Evolutionary conservation across 1,140 invertebrate species (phyloP), one percentile per base, ranked within the genome.

Genomic region (Anastrepha obliqua): DNA sequence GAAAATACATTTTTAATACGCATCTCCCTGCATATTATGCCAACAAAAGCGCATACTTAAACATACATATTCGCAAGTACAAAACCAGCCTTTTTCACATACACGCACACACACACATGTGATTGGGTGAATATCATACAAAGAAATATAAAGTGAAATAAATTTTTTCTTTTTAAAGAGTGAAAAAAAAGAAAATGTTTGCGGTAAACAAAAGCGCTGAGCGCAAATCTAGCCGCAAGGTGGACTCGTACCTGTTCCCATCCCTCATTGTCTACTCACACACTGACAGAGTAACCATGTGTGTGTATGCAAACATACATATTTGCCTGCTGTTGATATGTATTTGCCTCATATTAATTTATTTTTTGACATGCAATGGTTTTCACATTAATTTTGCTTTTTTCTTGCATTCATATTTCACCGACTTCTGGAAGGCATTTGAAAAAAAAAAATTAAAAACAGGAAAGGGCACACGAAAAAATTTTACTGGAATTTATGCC

Each of bases 1-100:
- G 74, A 81, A 81, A 81, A 81, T 81, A 47, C 47, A 81, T 81
- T 81, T 81, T 81, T 81, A 81, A 81, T 81, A 81, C 74, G 74
- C 74, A 81, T 47, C 74, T 47, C 44, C 51, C 51, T 81, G 74
- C 74, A 55, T 81, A 55, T 62, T 8, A 62, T 55, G 74, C 74
- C 47, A 74, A 74, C 67, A 74, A 29, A 47, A 4, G 8, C 74
- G 44, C 42, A 7, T 15, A 67, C 7, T 29, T 20, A 8, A 67
- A 29, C 8, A 67, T 9, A 29, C 7, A 20, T 67, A 20, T 39
- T 67, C 17, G 29, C 17, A 29, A 29, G n/a, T 67, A 39, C 29
- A 39, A 8, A 55, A 55, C 6, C 51, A 55, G 6, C 6, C 51
- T 11, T 55, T 11, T 55, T 11, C 51, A 47, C 0, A 74, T 39